Evolutionary conservation across 1,140 invertebrate genomes (phyloP), one percentile per base, ranked within the genome.

Genomic region (Phenacoccus solenopsis): DNA sequence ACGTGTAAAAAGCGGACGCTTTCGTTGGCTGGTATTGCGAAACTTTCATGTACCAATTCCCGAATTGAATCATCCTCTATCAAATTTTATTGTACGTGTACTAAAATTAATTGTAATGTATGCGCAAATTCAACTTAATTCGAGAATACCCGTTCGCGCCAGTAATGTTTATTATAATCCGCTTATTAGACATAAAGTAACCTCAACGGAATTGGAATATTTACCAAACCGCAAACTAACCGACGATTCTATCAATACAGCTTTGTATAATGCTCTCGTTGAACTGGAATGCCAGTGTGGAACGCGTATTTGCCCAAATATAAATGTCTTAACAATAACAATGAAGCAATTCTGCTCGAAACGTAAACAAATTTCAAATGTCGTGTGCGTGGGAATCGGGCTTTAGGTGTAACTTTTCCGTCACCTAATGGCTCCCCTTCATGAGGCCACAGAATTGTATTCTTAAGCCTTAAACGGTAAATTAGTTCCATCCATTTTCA

Each of bases 101-200:
- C 38, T 49, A 49, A 49, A 49, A 49, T 49, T 49, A 49, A 49
- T 49, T 49, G 38, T 49, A 49, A 49, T 49, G 20, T 49, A 49
- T 49, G 38, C 38, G 38, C 38, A 49, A 49, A 49, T 49, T 49
- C 20, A 49, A 49, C 38, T 49, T 49, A 49, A 49, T 49, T 49
- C 38, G 30, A 32, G 30, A 32, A 32, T 32, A 32, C 30, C 30
- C 38, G 38, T 49, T 49, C 38, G 20, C 38, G 20, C 13, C 20
- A 16, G 38, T 49, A 49, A 49, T 49, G 38, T 49, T 49, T 49
- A 49, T 49, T 49, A 49, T 49, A 49, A 49, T 49, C 38, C 38
- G 38, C 38, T 49, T 49, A 49, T 49, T 49, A 49, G 38, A 49
- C 38, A n/a, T 49, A 49, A 49, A 49, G 38, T 49, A 49, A 49